Conservation (phyloP, 2,888 invertebrate genomes). For the Lamellibrachia columna region DNA sequence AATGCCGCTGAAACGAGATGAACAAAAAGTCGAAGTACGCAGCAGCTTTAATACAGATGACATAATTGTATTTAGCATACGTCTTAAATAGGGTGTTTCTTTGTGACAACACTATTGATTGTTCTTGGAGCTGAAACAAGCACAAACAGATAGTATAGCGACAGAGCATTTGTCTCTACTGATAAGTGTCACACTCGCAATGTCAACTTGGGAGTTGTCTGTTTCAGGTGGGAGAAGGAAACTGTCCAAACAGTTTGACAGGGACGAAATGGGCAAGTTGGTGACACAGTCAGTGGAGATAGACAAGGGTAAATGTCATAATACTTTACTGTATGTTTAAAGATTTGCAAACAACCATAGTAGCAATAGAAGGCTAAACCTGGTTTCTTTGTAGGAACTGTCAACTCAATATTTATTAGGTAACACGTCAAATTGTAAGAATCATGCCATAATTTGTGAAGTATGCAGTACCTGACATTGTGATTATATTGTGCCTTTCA, state of each 20-base stretch:
- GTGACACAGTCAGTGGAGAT: conserved; percentile 26
- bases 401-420: no score
- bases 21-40: no score
- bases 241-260: conserved; percentile 21
- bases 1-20: no score
- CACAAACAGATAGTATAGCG: background rate
- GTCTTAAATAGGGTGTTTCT: background rate
- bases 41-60: no score
- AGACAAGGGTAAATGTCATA: conserved; percentile 25
- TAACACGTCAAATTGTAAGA: no score
- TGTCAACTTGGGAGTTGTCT: background rate
- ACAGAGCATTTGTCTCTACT: background rate
- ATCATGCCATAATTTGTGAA: no score
- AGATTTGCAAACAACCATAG: background rate
- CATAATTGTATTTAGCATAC: no score
- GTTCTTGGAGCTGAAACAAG: background rate
- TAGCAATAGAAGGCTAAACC: background rate
- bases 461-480: no score
- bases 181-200: background rate
- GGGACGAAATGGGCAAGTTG: background rate
- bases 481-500: no score
- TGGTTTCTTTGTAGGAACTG: no score
- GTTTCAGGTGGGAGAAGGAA: conserved; percentile 28
- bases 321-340: background rate
- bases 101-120: background rate